Percentiles rank a stretch among this genome's conserved stretches.
Evolutionary conservation across 2,888 invertebrate genomes (phyloP).

Genomic region (Strigamia maritima): DNA sequence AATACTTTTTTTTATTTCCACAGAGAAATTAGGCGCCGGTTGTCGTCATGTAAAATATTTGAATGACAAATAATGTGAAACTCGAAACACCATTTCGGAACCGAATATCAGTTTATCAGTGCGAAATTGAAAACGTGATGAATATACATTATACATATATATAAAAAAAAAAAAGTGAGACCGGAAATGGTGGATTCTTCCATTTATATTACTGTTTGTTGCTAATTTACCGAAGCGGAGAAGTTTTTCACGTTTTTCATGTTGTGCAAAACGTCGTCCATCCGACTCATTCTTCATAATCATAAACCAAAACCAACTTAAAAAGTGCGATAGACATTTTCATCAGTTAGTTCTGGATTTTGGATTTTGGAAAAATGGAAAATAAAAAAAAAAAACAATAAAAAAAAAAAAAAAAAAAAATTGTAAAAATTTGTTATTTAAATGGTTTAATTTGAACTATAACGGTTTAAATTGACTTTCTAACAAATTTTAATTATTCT

Average conservation of each 20-base stretch:
- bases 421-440: not conserved
- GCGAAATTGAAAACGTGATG: not conserved
- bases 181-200: not conserved
- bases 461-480: too few relatives aligned
- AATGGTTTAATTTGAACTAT: too few relatives aligned
- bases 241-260: conserved; percentile 23
- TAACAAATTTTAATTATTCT: too few relatives aligned
- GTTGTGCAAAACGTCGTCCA: conserved; percentile 26
- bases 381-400: too few relatives aligned
- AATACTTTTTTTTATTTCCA: not conserved
- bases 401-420: not conserved
- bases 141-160: not conserved
- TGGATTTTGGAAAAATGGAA: too few relatives aligned
- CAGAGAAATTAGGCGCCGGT: not conserved
- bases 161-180: not conserved
- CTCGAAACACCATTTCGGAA: not conserved
- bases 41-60: not conserved
- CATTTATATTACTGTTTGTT: not conserved
- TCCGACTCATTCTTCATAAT: conserved; percentile 13
- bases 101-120: not conserved
- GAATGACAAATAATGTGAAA: not conserved
- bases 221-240: not conserved
- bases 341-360: not conserved
- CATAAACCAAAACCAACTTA: not conserved
- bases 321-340: not conserved